These are phyloP conservation scores for Orthonychiurus folsomi DNA, from an alignment of 2,888 invertebrate species.

Conservation along the genomic window DNA sequence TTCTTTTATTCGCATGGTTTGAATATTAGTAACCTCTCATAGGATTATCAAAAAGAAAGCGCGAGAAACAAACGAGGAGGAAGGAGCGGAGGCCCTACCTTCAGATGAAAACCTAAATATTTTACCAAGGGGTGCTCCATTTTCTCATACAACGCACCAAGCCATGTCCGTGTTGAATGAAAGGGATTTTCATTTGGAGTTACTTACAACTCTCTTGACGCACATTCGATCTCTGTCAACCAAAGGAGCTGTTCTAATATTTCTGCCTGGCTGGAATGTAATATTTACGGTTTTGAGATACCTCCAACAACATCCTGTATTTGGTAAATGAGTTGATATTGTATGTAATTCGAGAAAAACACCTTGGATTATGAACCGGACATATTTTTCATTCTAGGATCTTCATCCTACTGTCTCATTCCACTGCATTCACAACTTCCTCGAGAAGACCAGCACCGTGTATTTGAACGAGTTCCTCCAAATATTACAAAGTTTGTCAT, in stretches of 20 bases:
- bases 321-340: conserved; percentile 49
- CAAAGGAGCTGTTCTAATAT: conserved; percentile 82
- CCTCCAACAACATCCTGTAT: conserved; percentile 63
- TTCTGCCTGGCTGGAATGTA: conserved; percentile 94
- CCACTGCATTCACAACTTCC: conserved; percentile 98
- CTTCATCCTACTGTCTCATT: conserved; percentile 62
- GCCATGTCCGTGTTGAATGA: conserved; percentile 72
- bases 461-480: conserved; percentile 76
- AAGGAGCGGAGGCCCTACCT: conserved; percentile 51
- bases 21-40: too few relatives aligned
- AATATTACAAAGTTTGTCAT: conserved; percentile 68
- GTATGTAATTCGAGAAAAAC: not conserved
- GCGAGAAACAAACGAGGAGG: too few relatives aligned
- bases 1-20: too few relatives aligned
- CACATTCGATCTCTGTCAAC: conserved; percentile 50
- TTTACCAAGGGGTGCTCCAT: conserved; percentile 44
- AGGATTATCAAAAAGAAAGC: too few relatives aligned
- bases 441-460: conserved; percentile 83
- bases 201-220: conserved; percentile 66
- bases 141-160: conserved; percentile 52
- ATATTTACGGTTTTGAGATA: conserved; percentile 86
- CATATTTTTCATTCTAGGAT: conserved; percentile 47
- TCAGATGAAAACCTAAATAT: conserved; percentile 71
- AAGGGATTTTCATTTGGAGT: conserved; percentile 84
- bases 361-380: not conserved